phyloP scores from a whole-genome alignment of 2,797 vertebrate species.

The Lepilemur ruficaudatus region DNA sequence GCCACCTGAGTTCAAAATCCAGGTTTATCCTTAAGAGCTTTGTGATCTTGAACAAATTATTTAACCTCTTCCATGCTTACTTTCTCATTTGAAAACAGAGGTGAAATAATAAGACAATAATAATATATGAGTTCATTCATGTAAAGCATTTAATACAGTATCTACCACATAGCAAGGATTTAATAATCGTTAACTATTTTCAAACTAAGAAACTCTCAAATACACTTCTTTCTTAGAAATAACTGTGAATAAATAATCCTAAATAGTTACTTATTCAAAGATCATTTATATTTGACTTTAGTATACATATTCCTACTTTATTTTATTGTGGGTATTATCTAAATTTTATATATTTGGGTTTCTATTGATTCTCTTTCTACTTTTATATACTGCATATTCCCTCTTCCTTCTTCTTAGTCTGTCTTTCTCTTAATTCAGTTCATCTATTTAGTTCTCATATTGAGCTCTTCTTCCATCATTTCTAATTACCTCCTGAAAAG shows the following conservation, averaged over 20 bases:
- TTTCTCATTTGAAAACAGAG: not conserved
- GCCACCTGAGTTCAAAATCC: not conserved
- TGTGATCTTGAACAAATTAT: not conserved
- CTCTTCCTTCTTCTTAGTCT: not conserved
- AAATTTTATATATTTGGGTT: not conserved
- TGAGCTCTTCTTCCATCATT: not conserved
- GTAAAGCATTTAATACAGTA: not conserved
- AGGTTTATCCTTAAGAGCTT: not conserved
- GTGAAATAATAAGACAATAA: not conserved
- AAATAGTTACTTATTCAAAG: not conserved
- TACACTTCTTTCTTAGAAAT: not conserved
- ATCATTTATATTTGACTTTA: not conserved
- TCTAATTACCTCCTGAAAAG: slow-evolving; percentile 78
- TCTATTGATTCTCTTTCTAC: not conserved
- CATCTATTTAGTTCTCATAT: not conserved
- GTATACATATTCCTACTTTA: not conserved
- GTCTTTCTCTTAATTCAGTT: not conserved
- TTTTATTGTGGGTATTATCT: not conserved
- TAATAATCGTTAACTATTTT: not conserved
- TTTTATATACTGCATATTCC: not conserved
- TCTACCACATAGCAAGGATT: not conserved
- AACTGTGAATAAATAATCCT: not conserved
- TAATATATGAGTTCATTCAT: not conserved
- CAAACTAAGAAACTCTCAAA: not conserved
- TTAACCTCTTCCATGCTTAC: not conserved